A percentile compares a stretch with the other conserved stretches of the same genome.
Evolutionary conservation across 2,113 vertebrate species (phyloP).

Genomic region (Zapornia atra): DNA sequence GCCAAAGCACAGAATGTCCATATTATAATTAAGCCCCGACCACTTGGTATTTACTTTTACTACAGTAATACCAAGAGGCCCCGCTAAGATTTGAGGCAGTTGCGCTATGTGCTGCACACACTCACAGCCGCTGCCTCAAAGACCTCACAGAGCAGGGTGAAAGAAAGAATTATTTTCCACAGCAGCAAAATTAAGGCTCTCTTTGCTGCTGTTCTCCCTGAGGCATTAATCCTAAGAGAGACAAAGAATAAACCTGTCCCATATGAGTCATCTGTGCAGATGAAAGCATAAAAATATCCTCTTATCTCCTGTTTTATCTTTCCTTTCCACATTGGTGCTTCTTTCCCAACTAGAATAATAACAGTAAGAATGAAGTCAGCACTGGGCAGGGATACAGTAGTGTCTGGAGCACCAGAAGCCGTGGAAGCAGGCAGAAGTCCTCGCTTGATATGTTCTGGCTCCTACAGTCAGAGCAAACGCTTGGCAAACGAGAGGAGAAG

Average conservation of each 20-base stretch:
- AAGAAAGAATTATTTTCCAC: neutral
- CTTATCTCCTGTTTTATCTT: slow-evolving; percentile 42
- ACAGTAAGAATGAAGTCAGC: slow-evolving; percentile 13
- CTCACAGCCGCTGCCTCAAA: neutral
- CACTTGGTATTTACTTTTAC: slow-evolving; percentile 28
- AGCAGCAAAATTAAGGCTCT: neutral
- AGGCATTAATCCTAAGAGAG: neutral
- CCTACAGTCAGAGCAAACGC: neutral
- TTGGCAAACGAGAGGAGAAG: slow-evolving; percentile 32
- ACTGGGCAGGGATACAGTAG: neutral
- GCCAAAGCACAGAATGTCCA: slow-evolving; percentile 5
- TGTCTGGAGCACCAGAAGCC: slow-evolving; percentile 31
- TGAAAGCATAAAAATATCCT: neutral
- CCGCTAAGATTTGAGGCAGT: neutral
- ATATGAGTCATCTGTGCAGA: neutral
- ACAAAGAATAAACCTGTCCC: slow-evolving; percentile 3
- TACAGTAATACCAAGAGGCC: neutral
- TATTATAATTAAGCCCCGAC: slow-evolving; percentile 25
- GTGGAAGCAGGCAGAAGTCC: slow-evolving; percentile 5
- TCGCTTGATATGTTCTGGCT: neutral
- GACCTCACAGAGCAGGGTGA: neutral
- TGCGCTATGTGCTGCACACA: neutral
- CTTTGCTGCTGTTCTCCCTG: neutral
- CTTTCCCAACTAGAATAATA: slow-evolving; percentile 23
- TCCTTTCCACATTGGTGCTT: neutral